Evolutionary conservation across 2,888 invertebrate species (phyloP).

Genomic region (Bursaphelenchus okinawaensis): DNA sequence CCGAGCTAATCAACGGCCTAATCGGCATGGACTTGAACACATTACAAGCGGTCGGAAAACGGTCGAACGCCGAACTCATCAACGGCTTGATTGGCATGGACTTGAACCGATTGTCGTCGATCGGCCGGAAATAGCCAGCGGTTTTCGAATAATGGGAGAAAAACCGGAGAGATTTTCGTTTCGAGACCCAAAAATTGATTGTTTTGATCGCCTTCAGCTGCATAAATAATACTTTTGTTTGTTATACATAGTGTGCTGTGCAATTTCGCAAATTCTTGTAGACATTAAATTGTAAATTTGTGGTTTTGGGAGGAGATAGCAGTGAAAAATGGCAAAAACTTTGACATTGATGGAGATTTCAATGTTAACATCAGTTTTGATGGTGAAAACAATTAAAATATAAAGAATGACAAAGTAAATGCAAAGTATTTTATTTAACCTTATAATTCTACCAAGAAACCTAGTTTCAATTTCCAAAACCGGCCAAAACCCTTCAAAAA

Average conservation of each 20-base stretch:
- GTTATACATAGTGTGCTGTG: not conserved
- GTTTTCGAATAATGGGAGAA: too few relatives aligned
- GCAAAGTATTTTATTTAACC: not conserved
- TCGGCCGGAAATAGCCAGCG: constrained; percentile 25
- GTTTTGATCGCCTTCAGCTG: not conserved
- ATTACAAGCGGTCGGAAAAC: constrained; percentile 42
- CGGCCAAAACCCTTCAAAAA: too few relatives aligned
- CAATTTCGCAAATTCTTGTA: not conserved
- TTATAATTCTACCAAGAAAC: not conserved
- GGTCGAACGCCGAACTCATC: constrained; percentile 55
- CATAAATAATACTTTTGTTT: not conserved
- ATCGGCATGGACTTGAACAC: constrained; percentile 54
- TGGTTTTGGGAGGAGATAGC: too few relatives aligned
- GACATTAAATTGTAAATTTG: not conserved
- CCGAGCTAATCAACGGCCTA: constrained; percentile 54
- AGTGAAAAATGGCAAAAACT: too few relatives aligned
- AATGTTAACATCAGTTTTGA: too few relatives aligned
- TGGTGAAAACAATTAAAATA: too few relatives aligned
- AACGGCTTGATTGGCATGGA: constrained; percentile 56
- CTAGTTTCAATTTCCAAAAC: too few relatives aligned
- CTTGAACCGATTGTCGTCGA: constrained; percentile 43
- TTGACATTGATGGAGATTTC: too few relatives aligned
- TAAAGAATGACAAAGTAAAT: not conserved
- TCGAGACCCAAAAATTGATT: not conserved
- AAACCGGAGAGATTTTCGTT: not conserved